A percentile compares a stretch with the other conserved stretches of the same genome.
Conservation (phyloP, 1,140 invertebrate genomes). For the Caerostris extrusa region DNA sequence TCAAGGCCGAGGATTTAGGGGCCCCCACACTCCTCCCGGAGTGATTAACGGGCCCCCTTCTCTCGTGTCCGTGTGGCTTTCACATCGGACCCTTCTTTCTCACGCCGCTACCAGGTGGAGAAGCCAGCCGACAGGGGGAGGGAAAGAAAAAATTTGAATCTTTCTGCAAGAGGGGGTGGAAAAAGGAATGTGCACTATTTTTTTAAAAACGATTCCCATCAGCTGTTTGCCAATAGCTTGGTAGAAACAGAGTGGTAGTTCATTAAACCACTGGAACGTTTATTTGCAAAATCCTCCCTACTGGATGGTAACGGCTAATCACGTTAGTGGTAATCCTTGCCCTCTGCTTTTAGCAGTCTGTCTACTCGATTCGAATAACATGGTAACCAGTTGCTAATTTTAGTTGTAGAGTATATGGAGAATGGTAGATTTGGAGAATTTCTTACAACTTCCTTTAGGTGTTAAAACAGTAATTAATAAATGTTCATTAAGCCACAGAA, state of each 20-base stretch:
- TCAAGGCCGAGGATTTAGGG: slow-evolving; percentile 63
- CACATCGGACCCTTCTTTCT: slow-evolving; percentile 65
- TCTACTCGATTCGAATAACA: background rate
- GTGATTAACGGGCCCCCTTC: slow-evolving; percentile 47
- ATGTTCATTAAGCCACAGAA: too few relatives aligned
- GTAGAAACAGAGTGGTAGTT: background rate
- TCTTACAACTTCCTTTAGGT: too few relatives aligned
- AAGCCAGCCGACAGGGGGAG: slow-evolving; percentile 1
- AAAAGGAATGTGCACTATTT: slow-evolving; percentile 36
- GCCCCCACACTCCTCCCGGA: slow-evolving; percentile 24
- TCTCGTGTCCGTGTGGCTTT: slow-evolving; percentile 9
- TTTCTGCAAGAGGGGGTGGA: slow-evolving; percentile 22
- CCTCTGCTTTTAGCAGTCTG: background rate
- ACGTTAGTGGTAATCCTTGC: background rate
- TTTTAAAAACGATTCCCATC: slow-evolving; percentile 26
- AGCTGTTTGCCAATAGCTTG: background rate
- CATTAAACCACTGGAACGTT: background rate
- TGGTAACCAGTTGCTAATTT: background rate
- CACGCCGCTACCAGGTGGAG: slow-evolving; percentile 71
- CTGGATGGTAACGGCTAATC: background rate
- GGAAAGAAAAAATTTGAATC: background rate
- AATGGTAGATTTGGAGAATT: too few relatives aligned
- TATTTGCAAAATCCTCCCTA: background rate
- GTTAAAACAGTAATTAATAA: too few relatives aligned
- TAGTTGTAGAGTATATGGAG: background rate